Conservation (phyloP, 2,888 invertebrate genomes). For the Melieria omissa region DNA sequence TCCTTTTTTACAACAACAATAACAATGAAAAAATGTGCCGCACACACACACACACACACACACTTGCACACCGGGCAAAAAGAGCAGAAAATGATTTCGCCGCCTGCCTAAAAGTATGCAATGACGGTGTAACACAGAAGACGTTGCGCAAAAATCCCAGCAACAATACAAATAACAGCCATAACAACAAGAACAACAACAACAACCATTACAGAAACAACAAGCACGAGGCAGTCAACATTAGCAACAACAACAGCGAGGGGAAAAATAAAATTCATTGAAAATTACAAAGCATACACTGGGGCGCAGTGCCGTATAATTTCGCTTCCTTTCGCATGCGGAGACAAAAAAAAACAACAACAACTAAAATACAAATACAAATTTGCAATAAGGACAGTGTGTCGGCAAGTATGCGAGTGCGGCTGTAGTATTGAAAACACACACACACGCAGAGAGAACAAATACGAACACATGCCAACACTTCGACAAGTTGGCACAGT, state of each 20-base stretch:
- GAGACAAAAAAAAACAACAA: neutral
- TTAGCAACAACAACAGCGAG: neutral
- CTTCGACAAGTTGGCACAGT: neutral
- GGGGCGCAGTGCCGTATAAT: neutral
- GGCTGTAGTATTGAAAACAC: neutral
- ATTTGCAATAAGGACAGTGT: neutral
- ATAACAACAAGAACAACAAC: neutral
- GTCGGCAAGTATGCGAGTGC: slow-evolving; percentile 15
- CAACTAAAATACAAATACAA: neutral
- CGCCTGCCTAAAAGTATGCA: no score
- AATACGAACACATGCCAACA: neutral
- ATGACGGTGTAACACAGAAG: neutral
- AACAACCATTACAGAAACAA: neutral
- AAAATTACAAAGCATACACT: slow-evolving; percentile 21
- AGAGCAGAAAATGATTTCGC: no score
- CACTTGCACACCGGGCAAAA: neutral
- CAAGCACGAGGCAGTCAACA: neutral
- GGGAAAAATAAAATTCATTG: slow-evolving; percentile 28
- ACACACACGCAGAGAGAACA: neutral
- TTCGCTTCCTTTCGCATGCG: neutral
- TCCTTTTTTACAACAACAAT: no score
- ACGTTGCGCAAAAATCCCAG: neutral
- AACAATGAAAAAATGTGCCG: neutral
- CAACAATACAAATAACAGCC: neutral
- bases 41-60: slow-evolving; percentile 9